Base-by-base conservation (phyloP, 2,797 vertebrate species). In the Pteropus rufus region DNA sequence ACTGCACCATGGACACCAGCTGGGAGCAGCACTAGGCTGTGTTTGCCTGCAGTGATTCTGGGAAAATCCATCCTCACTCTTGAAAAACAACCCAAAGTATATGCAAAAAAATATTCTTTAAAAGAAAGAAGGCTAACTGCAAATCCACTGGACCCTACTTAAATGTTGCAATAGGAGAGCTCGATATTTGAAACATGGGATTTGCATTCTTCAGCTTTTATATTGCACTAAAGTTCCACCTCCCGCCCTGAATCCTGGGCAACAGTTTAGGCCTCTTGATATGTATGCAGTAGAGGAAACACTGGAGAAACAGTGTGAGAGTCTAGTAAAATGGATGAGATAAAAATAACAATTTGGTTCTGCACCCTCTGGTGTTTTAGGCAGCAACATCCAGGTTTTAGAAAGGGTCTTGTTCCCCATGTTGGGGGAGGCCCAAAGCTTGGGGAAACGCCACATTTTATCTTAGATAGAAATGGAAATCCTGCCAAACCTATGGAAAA, bases 401-500 rank as follows among this genome's bases (percentile, higher is more conserved):
- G 46, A 86, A 82, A 18, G 36, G 29, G 23, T 77, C 87, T 95
- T 69, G 16, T 93, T 83, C 70, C 83, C 44, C 49, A 4, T 82
- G 12, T 58, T 4, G n/a, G n/a, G 26, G 24, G 31, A 90, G 60
- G 36, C 44, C 54, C 67, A n/a, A 41, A 92, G 10, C 67, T 64
- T 70, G 64, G 62, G 65, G n/a, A 86, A 64, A 34, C n/a, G 11
- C 36, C 92, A 26, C 14, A n/a, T 89, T 93, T 88, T 58, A 56
- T 94, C 62, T 88, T 86, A 76, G 41, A 89, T 29, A 49, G 54
- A 92, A 93, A 77, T 67, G 79, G 60, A 89, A 96, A 89, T 94
- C 46, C 52, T 91, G 82, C 81, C 84, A 94, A 62, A 70, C 54
- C 81, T 70, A 64, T 80, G 54, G 58, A 84, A 93, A 91, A 89